Percentiles rank a stretch among this genome's conserved stretches.
Conservation (phyloP, 2,888 invertebrate genomes). For the Celastrina argiolus region DNA sequence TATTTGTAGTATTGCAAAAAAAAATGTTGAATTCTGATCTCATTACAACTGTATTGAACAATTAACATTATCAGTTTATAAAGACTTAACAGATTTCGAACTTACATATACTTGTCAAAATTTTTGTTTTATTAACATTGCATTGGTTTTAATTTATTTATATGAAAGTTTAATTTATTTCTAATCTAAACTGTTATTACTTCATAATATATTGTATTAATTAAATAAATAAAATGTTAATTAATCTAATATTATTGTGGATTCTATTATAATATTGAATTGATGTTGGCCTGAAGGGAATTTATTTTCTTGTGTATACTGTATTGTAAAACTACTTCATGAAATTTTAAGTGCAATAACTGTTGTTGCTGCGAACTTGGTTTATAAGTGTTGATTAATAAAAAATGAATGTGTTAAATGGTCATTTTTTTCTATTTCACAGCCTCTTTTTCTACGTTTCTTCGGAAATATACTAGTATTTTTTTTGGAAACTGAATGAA, state of each 20-base stretch:
- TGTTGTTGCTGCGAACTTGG: conserved; percentile 5
- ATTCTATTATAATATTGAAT: not conserved
- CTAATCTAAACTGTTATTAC: not conserved
- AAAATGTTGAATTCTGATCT: not conserved
- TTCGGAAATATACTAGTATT: not conserved
- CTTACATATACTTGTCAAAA: too few relatives aligned
- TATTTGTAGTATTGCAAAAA: not conserved
- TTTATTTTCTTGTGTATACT: not conserved
- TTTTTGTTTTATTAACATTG: not conserved
- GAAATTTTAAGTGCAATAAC: not conserved
- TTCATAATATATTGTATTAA: not conserved
- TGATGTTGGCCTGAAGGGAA: not conserved
- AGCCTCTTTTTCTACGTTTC: too few relatives aligned
- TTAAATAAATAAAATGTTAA: not conserved
- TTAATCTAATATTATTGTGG: not conserved
- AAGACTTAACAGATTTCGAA: not conserved
- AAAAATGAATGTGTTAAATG: conserved; percentile 20
- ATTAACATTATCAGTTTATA: not conserved
- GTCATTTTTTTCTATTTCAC: not conserved
- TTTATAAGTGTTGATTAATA: conserved; percentile 8
- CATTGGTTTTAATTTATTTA: not conserved
- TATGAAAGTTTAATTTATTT: not conserved
- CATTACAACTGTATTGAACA: not conserved
- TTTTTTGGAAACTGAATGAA: not conserved
- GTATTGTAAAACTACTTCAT: not conserved